Conservation (phyloP, 2,888 invertebrate species). For the Dynastes maya region DNA sequence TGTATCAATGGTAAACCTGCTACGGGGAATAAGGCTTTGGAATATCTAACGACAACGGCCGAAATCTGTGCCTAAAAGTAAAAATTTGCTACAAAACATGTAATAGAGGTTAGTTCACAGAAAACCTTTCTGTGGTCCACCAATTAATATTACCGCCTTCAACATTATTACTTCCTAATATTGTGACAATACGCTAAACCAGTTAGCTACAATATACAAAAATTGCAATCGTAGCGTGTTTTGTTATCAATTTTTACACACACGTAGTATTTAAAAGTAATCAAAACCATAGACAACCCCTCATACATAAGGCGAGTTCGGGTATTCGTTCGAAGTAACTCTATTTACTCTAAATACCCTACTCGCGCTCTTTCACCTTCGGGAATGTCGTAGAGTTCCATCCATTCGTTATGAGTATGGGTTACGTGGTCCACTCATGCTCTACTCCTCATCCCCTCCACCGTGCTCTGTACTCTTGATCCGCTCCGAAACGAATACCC, state of each 20-base stretch:
- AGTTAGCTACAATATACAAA: background rate
- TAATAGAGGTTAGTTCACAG: conserved; percentile 35
- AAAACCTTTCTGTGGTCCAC: conserved; percentile 94
- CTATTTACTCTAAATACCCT: too few relatives aligned
- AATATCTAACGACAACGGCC: conserved; percentile 96
- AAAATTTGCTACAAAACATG: conserved; percentile 25
- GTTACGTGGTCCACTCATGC: too few relatives aligned
- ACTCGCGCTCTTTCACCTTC: too few relatives aligned
- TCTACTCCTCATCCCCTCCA: too few relatives aligned
- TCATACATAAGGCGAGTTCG: too few relatives aligned
- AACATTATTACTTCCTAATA: conserved; percentile 72
- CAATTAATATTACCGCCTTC: conserved; percentile 92
- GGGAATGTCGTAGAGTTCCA: too few relatives aligned
- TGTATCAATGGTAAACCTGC: conserved; percentile 97
- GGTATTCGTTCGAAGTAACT: too few relatives aligned
- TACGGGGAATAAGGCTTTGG: conserved; percentile 98
- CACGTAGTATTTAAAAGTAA: too few relatives aligned
- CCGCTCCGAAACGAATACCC: too few relatives aligned
- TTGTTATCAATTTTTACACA: background rate
- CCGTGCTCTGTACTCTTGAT: too few relatives aligned
- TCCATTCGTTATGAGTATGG: too few relatives aligned
- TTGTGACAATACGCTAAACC: background rate
- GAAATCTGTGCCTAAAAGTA: conserved; percentile 91
- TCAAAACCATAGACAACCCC: too few relatives aligned
- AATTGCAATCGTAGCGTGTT: conserved; percentile 20